Conservation (phyloP, 2,113 vertebrate species). For the Hippocampus zosterae region DNA sequence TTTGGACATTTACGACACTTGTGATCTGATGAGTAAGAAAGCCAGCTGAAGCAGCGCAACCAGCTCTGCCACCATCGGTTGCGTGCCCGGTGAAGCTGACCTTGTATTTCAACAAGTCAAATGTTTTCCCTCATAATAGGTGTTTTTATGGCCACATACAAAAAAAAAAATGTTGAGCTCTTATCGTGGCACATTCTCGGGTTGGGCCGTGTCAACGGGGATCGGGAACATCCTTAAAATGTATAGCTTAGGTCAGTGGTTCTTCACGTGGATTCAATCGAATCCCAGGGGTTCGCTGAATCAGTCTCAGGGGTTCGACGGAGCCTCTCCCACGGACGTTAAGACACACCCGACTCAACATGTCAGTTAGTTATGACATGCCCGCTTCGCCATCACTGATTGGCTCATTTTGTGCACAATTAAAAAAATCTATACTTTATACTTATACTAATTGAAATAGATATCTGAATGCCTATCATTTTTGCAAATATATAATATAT, state of each 20-base stretch:
- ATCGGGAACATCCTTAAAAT: neutral
- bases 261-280: too few relatives aligned
- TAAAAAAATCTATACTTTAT: too few relatives aligned
- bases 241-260: neutral
- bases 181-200: constrained; percentile 42
- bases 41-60: constrained; percentile 31
- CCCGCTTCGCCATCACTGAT: too few relatives aligned
- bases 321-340: too few relatives aligned
- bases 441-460: too few relatives aligned
- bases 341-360: too few relatives aligned
- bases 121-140: constrained; percentile 49
- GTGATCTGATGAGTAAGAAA: constrained; percentile 58
- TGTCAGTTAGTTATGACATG: too few relatives aligned
- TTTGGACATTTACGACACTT: constrained; percentile 31
- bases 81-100: constrained; percentile 49
- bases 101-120: constrained; percentile 54
- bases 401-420: too few relatives aligned
- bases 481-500: too few relatives aligned
- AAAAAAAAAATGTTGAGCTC: constrained; percentile 18
- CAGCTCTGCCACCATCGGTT: constrained; percentile 22
- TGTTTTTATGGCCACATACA: constrained; percentile 48
- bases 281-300: too few relatives aligned
- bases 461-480: too few relatives aligned
- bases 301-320: too few relatives aligned
- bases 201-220: neutral